These are phyloP conservation scores for Solenopsis fugax DNA, from an alignment of 1,140 invertebrate species.

Conservation along the genomic window DNA sequence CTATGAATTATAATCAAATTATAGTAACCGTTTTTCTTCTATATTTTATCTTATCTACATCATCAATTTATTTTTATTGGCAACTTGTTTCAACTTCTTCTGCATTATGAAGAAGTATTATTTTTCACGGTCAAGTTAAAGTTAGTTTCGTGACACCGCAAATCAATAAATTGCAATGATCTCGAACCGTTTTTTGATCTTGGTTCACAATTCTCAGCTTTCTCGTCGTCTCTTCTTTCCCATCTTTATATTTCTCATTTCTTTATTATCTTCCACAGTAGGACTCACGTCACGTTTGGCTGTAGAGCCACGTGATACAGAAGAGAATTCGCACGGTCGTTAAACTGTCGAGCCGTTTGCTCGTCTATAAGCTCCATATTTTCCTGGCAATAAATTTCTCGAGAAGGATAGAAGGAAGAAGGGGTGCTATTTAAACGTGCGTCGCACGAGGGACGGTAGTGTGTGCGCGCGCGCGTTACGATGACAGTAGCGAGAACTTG, in stretches of 20 bases:
- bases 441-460: constrained; percentile 16
- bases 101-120: not conserved
- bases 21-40: too few relatives aligned
- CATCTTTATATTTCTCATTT: constrained; percentile 17
- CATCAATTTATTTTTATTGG: not conserved
- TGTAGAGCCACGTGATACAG: not conserved
- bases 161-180: constrained; percentile 8
- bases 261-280: not conserved
- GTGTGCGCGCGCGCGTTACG: constrained; percentile 1
- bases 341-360: constrained; percentile 37
- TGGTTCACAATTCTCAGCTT: not conserved
- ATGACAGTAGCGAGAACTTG: constrained; percentile 31
- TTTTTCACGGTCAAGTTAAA: not conserved
- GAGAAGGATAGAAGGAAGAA: constrained; percentile 31
- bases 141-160: not conserved
- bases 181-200: not conserved
- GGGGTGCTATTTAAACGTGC: constrained; percentile 44
- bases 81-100: not conserved
- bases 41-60: not conserved
- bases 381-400: constrained; percentile 70
- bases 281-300: constrained; percentile 14
- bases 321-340: constrained; percentile 66
- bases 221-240: not conserved
- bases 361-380: constrained; percentile 65
- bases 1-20: too few relatives aligned